Percentiles rank a stretch among this genome's conserved stretches.
Evolutionary conservation across 2,113 vertebrate species (phyloP).

Genomic region (Oreocharis arfaki): DNA sequence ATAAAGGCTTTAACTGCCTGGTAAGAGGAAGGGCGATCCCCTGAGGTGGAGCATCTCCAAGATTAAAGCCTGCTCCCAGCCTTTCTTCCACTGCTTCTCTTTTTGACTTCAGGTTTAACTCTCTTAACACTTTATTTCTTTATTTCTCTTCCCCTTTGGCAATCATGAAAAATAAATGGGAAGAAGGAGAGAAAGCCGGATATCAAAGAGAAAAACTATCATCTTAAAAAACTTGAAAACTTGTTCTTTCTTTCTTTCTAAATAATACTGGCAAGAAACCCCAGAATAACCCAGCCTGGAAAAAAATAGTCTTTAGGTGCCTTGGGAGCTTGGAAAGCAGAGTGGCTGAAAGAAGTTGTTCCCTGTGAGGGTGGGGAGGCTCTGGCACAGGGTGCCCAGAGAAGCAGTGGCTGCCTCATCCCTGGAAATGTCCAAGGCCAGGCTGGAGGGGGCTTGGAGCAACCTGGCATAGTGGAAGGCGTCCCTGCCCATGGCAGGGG

Average conservation of each 20-base stretch:
- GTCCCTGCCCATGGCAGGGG: not conserved
- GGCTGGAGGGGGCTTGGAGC: not conserved
- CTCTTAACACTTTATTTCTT: not conserved
- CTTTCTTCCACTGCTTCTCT: not conserved
- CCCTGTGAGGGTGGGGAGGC: not conserved
- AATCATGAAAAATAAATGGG: not conserved
- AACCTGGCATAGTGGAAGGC: fast-evolving
- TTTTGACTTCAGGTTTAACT: not conserved
- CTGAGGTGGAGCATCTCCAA: not conserved
- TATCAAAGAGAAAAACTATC: not conserved
- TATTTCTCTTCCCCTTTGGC: not conserved
- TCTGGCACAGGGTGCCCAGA: not conserved
- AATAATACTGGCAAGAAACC: not conserved
- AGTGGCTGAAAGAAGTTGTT: not conserved
- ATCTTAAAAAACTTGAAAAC: not conserved
- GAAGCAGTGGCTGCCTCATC: not conserved
- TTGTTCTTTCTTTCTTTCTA: not conserved
- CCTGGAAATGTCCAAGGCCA: not conserved
- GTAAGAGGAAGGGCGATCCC: not conserved
- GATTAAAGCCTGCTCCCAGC: not conserved
- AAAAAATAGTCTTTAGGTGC: not conserved
- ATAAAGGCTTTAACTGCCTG: not conserved
- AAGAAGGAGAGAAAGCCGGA: not conserved
- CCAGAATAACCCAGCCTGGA: not conserved
- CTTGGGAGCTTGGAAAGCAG: not conserved